A percentile compares a stretch with the other conserved stretches of the same genome.
phyloP scores from a whole-genome alignment of 2,797 vertebrate genomes.

The Acipenser ruthenus region DNA sequence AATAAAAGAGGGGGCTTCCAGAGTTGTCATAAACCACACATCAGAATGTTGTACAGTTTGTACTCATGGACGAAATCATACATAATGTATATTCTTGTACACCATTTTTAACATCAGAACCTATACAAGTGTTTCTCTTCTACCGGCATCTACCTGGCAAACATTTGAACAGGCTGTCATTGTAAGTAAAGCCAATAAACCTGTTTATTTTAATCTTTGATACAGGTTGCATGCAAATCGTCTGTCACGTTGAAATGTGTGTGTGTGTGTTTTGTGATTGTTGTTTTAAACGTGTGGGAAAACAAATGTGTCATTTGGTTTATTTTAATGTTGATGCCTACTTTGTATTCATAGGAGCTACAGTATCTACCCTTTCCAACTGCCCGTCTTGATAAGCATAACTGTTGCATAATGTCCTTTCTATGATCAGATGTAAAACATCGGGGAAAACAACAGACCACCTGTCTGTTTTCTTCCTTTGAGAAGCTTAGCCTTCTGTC shows the following conservation, averaged over 20 bases:
- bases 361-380: not conserved
- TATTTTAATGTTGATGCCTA: not conserved
- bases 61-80: no score
- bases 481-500: not conserved
- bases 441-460: not conserved
- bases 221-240: not conserved
- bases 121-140: no score
- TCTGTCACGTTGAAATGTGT: not conserved
- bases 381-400: not conserved
- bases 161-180: no score
- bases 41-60: no score
- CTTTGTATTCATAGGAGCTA: not conserved
- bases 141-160: no score
- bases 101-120: no score
- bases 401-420: not conserved
- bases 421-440: slow-evolving; percentile 2
- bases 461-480: not conserved
- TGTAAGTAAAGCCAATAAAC: not conserved
- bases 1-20: no score
- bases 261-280: not conserved
- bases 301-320: not conserved
- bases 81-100: no score
- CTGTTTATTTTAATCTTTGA: not conserved
- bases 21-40: no score
- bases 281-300: not conserved